phyloP scores from a whole-genome alignment of 2,888 invertebrate species.

The Gryllus longicercus region DNA sequence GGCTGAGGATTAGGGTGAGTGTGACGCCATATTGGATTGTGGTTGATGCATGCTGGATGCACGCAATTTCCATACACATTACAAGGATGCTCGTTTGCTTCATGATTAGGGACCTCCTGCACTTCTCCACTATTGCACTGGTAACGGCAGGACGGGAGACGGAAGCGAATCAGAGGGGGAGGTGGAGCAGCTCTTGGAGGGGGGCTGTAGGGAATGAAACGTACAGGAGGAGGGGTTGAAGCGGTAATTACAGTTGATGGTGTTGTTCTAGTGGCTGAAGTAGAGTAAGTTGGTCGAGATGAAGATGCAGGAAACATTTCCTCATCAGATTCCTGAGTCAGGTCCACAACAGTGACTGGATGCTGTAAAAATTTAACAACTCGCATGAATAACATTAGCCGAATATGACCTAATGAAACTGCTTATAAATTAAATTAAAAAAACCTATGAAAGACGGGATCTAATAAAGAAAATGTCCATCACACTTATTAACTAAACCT shows the following conservation, averaged over 20 bases:
- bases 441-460: too few relatives aligned
- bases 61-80: conserved; percentile 31
- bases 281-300: background rate
- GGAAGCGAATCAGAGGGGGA: conserved; percentile 30
- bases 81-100: conserved; percentile 27
- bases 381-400: too few relatives aligned
- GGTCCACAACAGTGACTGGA: conserved; percentile 55
- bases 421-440: too few relatives aligned
- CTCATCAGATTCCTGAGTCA: conserved; percentile 58
- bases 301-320: conserved; percentile 42
- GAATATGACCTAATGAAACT: too few relatives aligned
- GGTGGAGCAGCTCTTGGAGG: conserved; percentile 30
- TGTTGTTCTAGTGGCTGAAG: background rate
- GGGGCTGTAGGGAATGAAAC: conserved; percentile 27
- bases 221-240: background rate
- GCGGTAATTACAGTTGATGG: background rate
- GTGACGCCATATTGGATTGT: conserved; percentile 12
- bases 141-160: conserved; percentile 36
- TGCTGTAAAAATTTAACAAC: conserved; percentile 24
- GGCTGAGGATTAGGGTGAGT: conserved; percentile 23
- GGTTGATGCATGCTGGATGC: conserved; percentile 26
- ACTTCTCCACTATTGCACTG: conserved; percentile 30
- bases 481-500: too few relatives aligned
- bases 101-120: conserved; percentile 23
- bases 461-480: too few relatives aligned